Evolutionary conservation across 2,888 invertebrate species (phyloP).

Genomic region (Helobdella robusta): DNA sequence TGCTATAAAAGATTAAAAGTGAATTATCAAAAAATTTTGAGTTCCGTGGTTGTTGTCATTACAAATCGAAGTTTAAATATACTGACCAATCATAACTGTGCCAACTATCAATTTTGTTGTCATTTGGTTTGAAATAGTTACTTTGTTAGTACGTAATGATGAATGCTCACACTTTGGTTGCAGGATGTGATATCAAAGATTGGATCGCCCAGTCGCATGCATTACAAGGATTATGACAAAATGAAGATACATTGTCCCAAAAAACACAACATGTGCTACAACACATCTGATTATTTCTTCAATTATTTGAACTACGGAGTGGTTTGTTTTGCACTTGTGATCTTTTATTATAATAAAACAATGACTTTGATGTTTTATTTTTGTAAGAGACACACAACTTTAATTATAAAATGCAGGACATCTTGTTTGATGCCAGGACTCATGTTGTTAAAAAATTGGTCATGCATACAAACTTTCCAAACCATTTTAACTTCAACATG

Average conservation of each 20-base stretch:
- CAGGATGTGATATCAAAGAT: slow-evolving; percentile 72
- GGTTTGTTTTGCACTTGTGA: too few relatives aligned
- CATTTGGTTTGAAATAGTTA: too few relatives aligned
- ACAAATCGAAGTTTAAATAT: too few relatives aligned
- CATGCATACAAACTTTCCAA: slow-evolving; percentile 96
- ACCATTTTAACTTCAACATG: slow-evolving; percentile 98
- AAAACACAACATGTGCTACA: slow-evolving; percentile 39
- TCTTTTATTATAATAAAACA: too few relatives aligned
- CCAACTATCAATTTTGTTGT: too few relatives aligned
- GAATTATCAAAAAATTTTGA: too few relatives aligned
- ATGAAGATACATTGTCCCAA: slow-evolving; percentile 76
- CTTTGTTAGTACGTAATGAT: too few relatives aligned
- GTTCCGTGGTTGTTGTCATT: too few relatives aligned
- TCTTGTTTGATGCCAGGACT: slow-evolving; percentile 87
- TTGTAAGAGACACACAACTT: neutral
- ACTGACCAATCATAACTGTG: too few relatives aligned
- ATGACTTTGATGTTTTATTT: too few relatives aligned
- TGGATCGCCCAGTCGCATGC: slow-evolving; percentile 82
- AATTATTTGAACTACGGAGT: slow-evolving; percentile 93
- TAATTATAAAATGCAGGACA: slow-evolving; percentile 61
- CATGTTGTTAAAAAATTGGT: slow-evolving; percentile 92
- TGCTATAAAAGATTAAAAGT: too few relatives aligned
- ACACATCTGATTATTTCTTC: slow-evolving; percentile 85
- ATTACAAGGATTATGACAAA: slow-evolving; percentile 97
- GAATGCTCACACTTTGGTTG: too few relatives aligned